These are phyloP conservation scores for Hoplodrina blanda DNA, from an alignment of 2,888 invertebrate species.

Conservation along the genomic window DNA sequence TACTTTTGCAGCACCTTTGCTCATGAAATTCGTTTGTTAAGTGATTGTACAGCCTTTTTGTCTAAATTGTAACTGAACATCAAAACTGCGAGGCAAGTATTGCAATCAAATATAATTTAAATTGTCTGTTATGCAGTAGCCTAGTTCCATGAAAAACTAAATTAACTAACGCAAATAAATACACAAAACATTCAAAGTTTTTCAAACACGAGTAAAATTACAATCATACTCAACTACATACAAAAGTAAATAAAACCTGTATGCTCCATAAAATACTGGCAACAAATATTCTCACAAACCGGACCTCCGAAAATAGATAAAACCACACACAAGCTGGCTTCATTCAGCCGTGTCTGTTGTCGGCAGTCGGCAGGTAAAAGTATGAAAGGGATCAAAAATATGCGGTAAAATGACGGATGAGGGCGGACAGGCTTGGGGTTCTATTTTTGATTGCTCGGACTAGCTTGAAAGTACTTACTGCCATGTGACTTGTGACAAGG, in stretches of 20 bases:
- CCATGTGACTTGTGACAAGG: neutral
- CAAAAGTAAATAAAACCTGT: conserved; percentile 34
- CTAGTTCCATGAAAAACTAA: too few relatives aligned
- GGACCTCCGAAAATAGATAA: conserved; percentile 33
- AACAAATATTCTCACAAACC: conserved; percentile 40
- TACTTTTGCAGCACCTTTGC: too few relatives aligned
- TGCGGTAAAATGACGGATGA: conserved; percentile 22
- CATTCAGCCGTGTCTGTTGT: conserved; percentile 29
- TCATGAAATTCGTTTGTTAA: too few relatives aligned
- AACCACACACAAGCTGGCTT: conserved; percentile 21
- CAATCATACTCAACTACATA: neutral
- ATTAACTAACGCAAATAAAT: neutral
- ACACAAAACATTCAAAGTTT: neutral
- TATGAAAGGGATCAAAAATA: conserved; percentile 49
- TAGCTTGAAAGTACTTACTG: neutral
- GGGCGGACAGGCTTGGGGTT: neutral
- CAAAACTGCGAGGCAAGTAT: too few relatives aligned
- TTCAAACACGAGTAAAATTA: neutral
- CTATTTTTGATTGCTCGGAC: conserved; percentile 16
- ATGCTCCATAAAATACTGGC: conserved; percentile 29
- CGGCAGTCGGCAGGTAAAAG: conserved; percentile 33
- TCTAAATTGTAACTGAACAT: too few relatives aligned
- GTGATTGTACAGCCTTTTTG: too few relatives aligned
- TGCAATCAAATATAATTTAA: too few relatives aligned
- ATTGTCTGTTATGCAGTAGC: neutral